Evolutionary conservation across 2,113 vertebrate species (phyloP), one percentile per base, ranked within the genome.

Genomic region (Centropus bengalensis): DNA sequence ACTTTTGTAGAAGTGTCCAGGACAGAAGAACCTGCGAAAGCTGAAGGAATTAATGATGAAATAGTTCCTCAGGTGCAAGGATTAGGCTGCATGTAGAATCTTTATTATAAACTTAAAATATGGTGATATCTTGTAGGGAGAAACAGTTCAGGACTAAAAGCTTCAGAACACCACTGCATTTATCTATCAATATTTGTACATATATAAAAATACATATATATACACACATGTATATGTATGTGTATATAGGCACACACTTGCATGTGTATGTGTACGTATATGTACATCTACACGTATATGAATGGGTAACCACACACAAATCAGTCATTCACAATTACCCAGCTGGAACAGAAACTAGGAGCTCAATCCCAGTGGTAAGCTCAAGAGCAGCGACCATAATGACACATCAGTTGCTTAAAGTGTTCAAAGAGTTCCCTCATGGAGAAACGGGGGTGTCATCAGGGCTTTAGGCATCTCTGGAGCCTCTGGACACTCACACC

Each of bases 371-470:
- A 42, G 12, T 8, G 0, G 0, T 32, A 27, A 5, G 32, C 33
- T 64, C 33, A 64, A 73, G 6, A 86, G 21, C 63, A 62, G n/a
- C 1, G 8, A 59, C 20, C 3, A 10, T 28, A 64, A 12, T 20
- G 15, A 67, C 42, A 58, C 30, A 82, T 40, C 36, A 49, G 26
- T 26, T 67, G 21, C 58, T 78, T 60, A 26, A 82, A 71, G 30
- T 10, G 26, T 55, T 69, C 32, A 66, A 1, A 52, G 52, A 59
- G 14, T 82, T 66, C 33, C 33, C 40, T 30, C 9, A 17, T 27
- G 23, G 19, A 9, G 5, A 64, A 0, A 0, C 17, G 24, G n/a
- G 21, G 60, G 32, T 7, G 8, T 42, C 2, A 0, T 60, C 59
- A n/a, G 30, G 17, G 12, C 24, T 73, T 89, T 42, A 36, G 47